Evolutionary conservation across 2,797 vertebrate species (phyloP).

Genomic region (Oreonectes daqikongensis): DNA sequence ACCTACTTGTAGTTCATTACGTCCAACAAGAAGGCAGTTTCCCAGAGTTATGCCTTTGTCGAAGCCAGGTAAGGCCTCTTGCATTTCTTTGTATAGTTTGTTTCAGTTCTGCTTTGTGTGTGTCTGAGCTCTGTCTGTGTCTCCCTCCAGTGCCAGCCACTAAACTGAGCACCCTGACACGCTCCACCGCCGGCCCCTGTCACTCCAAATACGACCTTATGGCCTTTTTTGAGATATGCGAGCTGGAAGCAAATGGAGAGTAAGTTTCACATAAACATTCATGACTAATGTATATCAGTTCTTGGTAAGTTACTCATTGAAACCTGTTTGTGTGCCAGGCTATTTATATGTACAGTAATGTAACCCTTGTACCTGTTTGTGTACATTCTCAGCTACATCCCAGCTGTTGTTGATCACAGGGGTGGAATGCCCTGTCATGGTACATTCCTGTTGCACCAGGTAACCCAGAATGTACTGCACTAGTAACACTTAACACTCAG

Average conservation of each 20-base stretch:
- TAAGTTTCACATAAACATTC: constrained; percentile 75
- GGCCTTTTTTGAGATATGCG: constrained; percentile 98
- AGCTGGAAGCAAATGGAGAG: constrained; percentile 98
- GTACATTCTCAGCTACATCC: constrained; percentile 85
- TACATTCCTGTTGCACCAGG: constrained; percentile 95
- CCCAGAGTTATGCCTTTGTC: constrained; percentile 95
- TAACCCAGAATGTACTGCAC: constrained; percentile 55
- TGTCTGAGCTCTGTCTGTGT: constrained; percentile 14
- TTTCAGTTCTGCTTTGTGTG: constrained; percentile 10
- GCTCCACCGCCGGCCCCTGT: constrained; percentile 87
- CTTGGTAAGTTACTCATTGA: constrained; percentile 15
- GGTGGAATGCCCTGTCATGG: constrained; percentile 95
- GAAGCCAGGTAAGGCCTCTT: constrained; percentile 88
- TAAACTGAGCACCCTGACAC: constrained; percentile 91
- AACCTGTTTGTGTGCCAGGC: neutral
- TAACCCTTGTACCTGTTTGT: constrained; percentile 39
- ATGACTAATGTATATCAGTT: constrained; percentile 3
- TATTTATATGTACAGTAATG: constrained; percentile 31
- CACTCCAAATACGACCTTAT: constrained; percentile 98
- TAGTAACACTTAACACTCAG: neutral
- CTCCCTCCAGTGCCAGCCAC: constrained; percentile 88
- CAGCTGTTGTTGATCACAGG: constrained; percentile 94
- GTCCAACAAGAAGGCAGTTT: constrained; percentile 92
- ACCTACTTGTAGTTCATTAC: constrained; percentile 80
- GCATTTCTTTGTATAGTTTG: constrained; percentile 22